Percentiles rank a stretch among this genome's conserved stretches.
phyloP scores from a whole-genome alignment of 2,113 vertebrate genomes.

The Calyptomena viridis region DNA sequence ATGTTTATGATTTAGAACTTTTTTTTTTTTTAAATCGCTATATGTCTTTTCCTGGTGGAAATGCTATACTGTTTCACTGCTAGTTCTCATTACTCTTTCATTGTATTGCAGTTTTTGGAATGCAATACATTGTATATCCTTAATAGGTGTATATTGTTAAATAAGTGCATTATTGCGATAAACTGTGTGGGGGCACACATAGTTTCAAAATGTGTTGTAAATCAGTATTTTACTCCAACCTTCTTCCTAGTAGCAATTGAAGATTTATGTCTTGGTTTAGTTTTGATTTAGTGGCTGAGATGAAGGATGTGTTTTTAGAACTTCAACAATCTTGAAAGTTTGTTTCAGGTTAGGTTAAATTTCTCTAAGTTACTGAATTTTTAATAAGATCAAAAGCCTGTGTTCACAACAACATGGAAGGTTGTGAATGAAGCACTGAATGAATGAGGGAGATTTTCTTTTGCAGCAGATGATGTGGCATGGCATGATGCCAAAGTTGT shows the following conservation, averaged over 20 bases:
- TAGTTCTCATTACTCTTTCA: not conserved
- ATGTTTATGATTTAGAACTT: not conserved
- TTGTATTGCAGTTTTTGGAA: not conserved
- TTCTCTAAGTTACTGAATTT: not conserved
- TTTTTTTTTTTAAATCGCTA: not conserved
- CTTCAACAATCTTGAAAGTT: not conserved
- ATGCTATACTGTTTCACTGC: not conserved
- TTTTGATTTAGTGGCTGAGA: not conserved
- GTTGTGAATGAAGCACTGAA: not conserved
- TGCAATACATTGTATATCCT: not conserved
- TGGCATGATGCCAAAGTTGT: not conserved
- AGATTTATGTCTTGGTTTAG: not conserved
- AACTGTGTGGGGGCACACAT: not conserved
- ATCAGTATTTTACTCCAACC: not conserved
- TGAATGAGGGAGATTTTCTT: not conserved
- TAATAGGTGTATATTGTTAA: not conserved
- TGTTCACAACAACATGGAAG: not conserved
- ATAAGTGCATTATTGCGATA: not conserved
- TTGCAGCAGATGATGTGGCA: not conserved
- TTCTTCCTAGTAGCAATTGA: not conserved
- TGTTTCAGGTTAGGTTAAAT: not conserved
- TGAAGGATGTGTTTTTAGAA: not conserved
- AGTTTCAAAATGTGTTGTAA: not conserved
- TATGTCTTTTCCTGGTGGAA: not conserved
- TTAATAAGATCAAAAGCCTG: not conserved